phyloP scores from a whole-genome alignment of 37 sponge, comb jelly and placozoan species.

The Halichondria panicea region DNA sequence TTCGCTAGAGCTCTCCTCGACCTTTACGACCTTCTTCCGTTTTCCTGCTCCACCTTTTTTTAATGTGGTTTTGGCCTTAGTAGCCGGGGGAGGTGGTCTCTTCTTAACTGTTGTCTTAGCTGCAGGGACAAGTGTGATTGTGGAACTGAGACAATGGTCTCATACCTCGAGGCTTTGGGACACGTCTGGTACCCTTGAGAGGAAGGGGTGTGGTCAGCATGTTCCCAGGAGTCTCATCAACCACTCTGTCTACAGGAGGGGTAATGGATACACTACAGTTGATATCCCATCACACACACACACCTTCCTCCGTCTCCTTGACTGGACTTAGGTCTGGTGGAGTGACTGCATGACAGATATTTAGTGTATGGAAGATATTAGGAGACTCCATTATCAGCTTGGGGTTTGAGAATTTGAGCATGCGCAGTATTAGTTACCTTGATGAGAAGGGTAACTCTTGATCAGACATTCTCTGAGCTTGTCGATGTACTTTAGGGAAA shows the following conservation, averaged over 20 bases:
- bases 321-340: not conserved
- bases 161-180: too few relatives aligned
- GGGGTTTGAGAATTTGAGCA: not conserved
- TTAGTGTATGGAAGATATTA: conserved; percentile 11
- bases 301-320: not conserved
- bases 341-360: not conserved
- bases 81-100: not conserved
- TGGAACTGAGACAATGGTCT: too few relatives aligned
- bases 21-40: not conserved
- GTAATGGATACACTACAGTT: too few relatives aligned
- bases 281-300: too few relatives aligned
- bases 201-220: too few relatives aligned
- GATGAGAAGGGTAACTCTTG: conserved; percentile 15
- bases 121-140: too few relatives aligned
- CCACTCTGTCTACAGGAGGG: too few relatives aligned
- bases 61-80: not conserved
- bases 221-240: too few relatives aligned
- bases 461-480: conserved; percentile 27
- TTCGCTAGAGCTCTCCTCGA: not conserved
- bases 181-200: too few relatives aligned
- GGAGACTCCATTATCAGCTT: not conserved
- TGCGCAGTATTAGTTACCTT: too few relatives aligned
- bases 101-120: not conserved
- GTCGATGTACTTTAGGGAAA: conserved; percentile 42
- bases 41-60: not conserved